Conservation (phyloP, 2,797 vertebrate genomes). For the Lycodopsis pacificus region DNA sequence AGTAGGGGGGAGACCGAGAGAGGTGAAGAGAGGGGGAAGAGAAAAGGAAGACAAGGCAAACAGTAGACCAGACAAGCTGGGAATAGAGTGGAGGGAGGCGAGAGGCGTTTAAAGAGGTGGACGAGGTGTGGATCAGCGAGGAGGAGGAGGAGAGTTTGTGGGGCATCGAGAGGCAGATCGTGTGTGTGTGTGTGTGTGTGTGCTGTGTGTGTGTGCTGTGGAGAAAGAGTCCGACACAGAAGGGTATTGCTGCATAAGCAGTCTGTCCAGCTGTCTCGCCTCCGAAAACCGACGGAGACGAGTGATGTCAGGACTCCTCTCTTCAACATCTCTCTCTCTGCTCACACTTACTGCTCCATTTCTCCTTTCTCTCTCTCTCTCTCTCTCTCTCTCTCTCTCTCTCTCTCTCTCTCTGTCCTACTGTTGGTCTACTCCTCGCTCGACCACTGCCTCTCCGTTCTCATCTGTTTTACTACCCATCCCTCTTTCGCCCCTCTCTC, state of each 20-base stretch:
- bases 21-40: constrained; percentile 16
- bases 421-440: constrained; percentile 13
- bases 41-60: constrained; percentile 44
- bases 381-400: background rate
- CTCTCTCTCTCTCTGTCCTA: constrained; percentile 3
- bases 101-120: constrained; percentile 55
- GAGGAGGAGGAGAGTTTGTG: constrained; percentile 8
- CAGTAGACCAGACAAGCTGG: constrained; percentile 44
- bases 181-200: constrained; percentile 23
- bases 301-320: constrained; percentile 66
- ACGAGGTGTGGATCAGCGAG: constrained; percentile 50
- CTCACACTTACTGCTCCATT: constrained; percentile 38
- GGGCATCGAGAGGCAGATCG: constrained; percentile 10
- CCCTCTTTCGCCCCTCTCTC: background rate
- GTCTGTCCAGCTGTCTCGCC: constrained; percentile 77
- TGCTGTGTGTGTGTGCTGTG: constrained; percentile 19
- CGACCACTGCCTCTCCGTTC: background rate
- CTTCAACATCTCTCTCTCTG: constrained; percentile 60
- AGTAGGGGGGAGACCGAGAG: constrained; percentile 16
- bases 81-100: constrained; percentile 51
- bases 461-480: constrained; percentile 20
- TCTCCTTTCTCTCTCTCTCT: constrained; percentile 13
- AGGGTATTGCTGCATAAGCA: constrained; percentile 84
- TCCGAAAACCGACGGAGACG: constrained; percentile 64
- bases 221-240: constrained; percentile 63